Base-by-base conservation (phyloP, 2,797 vertebrate genomes). In the Eulemur albifrons region DNA sequence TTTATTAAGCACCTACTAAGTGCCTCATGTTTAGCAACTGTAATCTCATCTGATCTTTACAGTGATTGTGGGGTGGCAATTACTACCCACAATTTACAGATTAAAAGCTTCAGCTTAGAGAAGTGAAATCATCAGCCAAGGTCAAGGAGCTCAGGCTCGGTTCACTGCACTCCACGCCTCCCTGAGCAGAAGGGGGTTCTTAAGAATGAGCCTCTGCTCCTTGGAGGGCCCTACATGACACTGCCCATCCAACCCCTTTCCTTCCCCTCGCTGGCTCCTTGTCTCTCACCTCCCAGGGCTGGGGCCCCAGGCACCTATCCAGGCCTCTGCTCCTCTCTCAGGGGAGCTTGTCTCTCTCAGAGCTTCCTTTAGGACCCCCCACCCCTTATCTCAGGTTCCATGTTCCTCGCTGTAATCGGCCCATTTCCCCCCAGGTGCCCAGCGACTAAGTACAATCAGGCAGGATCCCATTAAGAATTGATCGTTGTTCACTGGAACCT, bases 321-420 rank as follows among this genome's bases (percentile, higher is more conserved):
- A 76, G 67, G 40, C 18, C 65, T 90, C 40, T 52, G 27, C 14
- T 77, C 30, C 38, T 38, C 52, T 35, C 40, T 30, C 4, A 7
- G 9, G 35, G 54, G 48, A 73, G 30, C 20, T 15, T 3, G 0
- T 20, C 35, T 54, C 65, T 67, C 35, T 23, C 59, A 75, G 72
- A n/a, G 27, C 18, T 35, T 43, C 63, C 50, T 20, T 20, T 6
- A 21, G 84, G 69, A 52, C 5, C 30, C 52, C 48, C 3, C 67
- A 45, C 13, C 18, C 75, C 20, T 54, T 77, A 45, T 70, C 48
- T 63, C 35, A 54, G 52, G 45, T 38, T 48, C 45, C 3, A 0
- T 8, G 0, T 63, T 40, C 35, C 52, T 77, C 21, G 11, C 38
- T 4, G 1, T 3, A 2, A 27, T 35, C 0, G 5, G 54, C 32